A percentile compares a stretch with the other conserved stretches of the same genome.
phyloP scores from a whole-genome alignment of 2,113 vertebrate species.

The Tachycineta bicolor region DNA sequence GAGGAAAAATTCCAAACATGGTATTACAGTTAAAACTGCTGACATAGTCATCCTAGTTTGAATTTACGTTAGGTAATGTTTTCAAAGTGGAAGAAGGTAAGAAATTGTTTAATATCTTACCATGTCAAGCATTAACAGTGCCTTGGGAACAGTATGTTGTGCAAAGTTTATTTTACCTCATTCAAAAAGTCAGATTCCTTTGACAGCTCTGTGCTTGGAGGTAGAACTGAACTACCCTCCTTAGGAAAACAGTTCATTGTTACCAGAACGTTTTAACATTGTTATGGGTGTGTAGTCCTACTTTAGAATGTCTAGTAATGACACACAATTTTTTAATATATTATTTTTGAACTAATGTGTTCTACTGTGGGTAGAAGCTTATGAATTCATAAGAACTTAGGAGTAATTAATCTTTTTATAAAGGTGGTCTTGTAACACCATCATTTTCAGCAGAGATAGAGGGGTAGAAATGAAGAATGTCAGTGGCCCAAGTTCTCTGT shows the following conservation, averaged over 20 bases:
- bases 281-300: background rate
- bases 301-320: background rate
- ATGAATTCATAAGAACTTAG: background rate
- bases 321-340: background rate
- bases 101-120: background rate
- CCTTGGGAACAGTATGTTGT: background rate
- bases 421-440: background rate
- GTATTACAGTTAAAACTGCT: background rate
- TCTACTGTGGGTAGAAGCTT: background rate
- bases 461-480: background rate
- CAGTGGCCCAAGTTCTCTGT: background rate
- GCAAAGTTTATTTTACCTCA: background rate
- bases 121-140: background rate
- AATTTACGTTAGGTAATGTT: background rate
- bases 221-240: background rate
- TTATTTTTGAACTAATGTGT: background rate
- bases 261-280: background rate
- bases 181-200: background rate
- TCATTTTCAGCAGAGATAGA: background rate
- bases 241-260: background rate
- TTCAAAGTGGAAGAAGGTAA: background rate
- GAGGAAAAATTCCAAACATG: constrained; percentile 18
- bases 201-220: background rate
- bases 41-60: background rate
- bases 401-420: background rate